Conservation (phyloP, 2,797 vertebrate species). For the Anisognathus igniventris region DNA sequence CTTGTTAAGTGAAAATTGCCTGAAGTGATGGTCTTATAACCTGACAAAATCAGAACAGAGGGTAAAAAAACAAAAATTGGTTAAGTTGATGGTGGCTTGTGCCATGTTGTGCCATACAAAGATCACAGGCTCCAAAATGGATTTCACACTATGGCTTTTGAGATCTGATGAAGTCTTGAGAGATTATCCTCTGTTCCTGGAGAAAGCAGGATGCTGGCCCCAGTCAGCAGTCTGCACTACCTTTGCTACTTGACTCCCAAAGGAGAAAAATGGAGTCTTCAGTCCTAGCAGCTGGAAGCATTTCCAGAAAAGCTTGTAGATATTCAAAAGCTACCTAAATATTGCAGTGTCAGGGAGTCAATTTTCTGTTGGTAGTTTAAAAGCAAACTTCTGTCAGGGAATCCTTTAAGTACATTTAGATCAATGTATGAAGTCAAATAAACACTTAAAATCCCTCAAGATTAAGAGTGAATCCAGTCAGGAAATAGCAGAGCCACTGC, state of each 20-base stretch:
- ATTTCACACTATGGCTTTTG: background rate
- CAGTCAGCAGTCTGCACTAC: background rate
- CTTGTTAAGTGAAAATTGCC: background rate
- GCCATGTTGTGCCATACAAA: accelerated
- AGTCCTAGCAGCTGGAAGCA: background rate
- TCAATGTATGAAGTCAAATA: background rate
- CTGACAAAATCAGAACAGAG: background rate
- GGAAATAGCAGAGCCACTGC: background rate
- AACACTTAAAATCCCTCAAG: background rate
- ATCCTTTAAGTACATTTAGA: background rate
- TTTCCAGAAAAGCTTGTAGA: background rate
- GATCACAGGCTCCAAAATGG: background rate
- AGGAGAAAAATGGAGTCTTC: background rate
- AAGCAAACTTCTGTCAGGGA: background rate
- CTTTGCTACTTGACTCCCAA: background rate
- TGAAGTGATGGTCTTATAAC: background rate
- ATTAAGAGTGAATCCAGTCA: background rate
- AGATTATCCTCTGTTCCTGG: background rate
- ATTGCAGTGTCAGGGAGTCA: background rate
- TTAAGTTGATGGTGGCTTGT: background rate
- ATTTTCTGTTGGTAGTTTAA: background rate
- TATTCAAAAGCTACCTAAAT: background rate
- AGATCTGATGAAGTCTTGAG: background rate
- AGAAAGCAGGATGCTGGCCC: background rate
- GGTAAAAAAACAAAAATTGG: background rate